Conservation (phyloP, 2,113 vertebrate species). For the Callorhinus ursinus region DNA sequence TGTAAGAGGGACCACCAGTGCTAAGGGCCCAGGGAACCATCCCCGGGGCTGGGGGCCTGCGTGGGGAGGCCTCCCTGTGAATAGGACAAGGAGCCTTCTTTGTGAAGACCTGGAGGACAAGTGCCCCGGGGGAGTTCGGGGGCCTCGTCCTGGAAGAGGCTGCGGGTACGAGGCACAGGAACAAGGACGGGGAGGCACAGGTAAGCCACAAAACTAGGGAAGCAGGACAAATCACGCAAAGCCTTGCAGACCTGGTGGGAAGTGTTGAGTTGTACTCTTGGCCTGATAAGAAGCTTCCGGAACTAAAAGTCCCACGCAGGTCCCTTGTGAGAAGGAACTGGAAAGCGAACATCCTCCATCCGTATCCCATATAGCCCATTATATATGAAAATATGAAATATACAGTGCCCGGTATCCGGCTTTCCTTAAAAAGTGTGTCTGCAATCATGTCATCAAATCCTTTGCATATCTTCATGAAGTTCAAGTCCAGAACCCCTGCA, state of each 20-base stretch:
- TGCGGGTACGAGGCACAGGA: no score
- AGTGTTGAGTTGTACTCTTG: neutral
- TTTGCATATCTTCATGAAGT: no score
- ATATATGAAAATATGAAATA: neutral
- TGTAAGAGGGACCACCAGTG: neutral
- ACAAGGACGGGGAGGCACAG: no score
- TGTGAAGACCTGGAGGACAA: neutral
- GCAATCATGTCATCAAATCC: neutral
- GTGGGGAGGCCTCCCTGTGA: neutral
- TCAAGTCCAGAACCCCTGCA: neutral
- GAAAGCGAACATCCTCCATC: fast-evolving
- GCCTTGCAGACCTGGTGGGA: neutral
- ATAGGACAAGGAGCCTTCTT: fast-evolving
- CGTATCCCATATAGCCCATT: neutral
- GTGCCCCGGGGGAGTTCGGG: neutral
- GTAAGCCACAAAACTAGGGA: neutral
- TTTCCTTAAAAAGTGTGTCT: neutral
- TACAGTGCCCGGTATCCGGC: fast-evolving
- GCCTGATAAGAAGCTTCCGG: neutral
- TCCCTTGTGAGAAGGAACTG: neutral
- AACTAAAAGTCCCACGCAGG: neutral
- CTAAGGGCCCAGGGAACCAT: neutral
- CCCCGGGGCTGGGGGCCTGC: fast-evolving
- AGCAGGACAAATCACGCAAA: neutral
- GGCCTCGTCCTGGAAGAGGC: neutral